These are phyloP conservation scores for Zosterops hypoxanthus DNA, from an alignment of 2,113 vertebrate genomes.

Conservation along the genomic window DNA sequence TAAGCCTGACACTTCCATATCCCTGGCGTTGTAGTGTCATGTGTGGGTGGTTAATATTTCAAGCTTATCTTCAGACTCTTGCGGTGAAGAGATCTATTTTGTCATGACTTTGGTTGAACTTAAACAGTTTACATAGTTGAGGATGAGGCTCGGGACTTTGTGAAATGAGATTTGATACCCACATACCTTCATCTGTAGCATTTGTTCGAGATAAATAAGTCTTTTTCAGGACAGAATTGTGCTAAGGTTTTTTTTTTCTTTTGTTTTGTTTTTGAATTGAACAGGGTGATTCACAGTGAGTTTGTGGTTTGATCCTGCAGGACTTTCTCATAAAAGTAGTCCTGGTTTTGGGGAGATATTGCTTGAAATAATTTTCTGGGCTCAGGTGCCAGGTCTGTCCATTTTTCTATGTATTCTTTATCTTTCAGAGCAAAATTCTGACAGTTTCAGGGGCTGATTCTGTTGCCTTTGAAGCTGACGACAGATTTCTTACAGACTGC, in stretches of 20 bases:
- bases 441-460: background rate
- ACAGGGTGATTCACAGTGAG: background rate
- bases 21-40: rapidly evolving
- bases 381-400: background rate
- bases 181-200: background rate
- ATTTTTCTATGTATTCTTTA: background rate
- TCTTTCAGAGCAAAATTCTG: background rate
- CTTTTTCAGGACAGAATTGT: background rate
- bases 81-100: background rate
- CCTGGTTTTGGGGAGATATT: background rate
- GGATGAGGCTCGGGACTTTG: background rate
- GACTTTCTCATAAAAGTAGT: background rate
- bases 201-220: background rate
- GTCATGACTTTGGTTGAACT: background rate
- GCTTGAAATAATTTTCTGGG: background rate
- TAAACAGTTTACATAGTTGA: background rate
- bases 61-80: background rate
- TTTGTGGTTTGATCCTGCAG: background rate
- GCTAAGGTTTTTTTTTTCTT: background rate
- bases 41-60: background rate
- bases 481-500: background rate
- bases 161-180: conserved; percentile 16
- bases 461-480: conserved; percentile 7
- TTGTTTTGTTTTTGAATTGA: background rate
- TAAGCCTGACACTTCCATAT: background rate